Conservation (phyloP, 2,888 invertebrate species). For the Euspilapteryx auroguttella region DNA sequence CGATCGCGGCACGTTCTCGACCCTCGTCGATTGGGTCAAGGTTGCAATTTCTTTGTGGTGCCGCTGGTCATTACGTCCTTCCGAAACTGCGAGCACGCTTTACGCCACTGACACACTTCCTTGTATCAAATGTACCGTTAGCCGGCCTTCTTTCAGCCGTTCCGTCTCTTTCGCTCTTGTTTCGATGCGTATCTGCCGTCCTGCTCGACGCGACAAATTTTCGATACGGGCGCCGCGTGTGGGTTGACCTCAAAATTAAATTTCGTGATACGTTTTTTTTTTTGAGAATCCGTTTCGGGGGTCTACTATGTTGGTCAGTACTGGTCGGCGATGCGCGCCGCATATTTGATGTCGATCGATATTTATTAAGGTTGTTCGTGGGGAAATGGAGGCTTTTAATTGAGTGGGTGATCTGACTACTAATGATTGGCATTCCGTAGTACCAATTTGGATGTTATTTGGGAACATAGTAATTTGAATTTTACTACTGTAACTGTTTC, state of each 20-base stretch:
- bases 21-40: slow-evolving; percentile 32
- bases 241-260: slow-evolving; percentile 51
- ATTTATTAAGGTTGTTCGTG: not conserved
- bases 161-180: slow-evolving; percentile 53
- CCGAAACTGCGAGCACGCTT: slow-evolving; percentile 19
- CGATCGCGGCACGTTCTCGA: slow-evolving; percentile 16
- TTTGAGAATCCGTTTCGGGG: slow-evolving; percentile 13
- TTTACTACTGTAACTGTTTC: too few species aligned
- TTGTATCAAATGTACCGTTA: slow-evolving; percentile 46
- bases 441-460: too few species aligned
- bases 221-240: slow-evolving; percentile 52
- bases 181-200: slow-evolving; percentile 21
- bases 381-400: too few species aligned
- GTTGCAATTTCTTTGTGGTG: slow-evolving; percentile 25
- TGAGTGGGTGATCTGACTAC: too few species aligned
- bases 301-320: slow-evolving; percentile 27
- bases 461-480: too few species aligned
- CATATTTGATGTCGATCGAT: slow-evolving; percentile 1
- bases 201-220: slow-evolving; percentile 48
- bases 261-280: slow-evolving; percentile 45
- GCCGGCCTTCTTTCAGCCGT: slow-evolving; percentile 42
- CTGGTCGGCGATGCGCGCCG: slow-evolving; percentile 12
- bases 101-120: slow-evolving; percentile 61
- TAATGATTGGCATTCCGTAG: too few species aligned
- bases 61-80: slow-evolving; percentile 26